Evolutionary conservation across 2,888 invertebrate species (phyloP), one percentile per base, ranked within the genome.

Genomic region (Kryphioiulus occultus): DNA sequence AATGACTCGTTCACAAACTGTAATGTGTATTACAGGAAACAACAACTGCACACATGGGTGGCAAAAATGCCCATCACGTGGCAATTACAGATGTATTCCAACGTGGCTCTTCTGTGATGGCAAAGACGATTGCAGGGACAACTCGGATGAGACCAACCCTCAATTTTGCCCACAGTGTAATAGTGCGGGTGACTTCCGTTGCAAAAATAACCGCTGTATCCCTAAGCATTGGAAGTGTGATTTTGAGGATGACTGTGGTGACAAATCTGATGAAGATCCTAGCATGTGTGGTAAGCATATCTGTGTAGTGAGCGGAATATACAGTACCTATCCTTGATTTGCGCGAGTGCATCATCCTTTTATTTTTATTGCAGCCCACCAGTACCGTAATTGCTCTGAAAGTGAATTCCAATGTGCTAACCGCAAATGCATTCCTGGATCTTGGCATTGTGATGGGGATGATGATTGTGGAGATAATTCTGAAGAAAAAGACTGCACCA

Each of bases 391-490:
- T 88, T 99, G 98, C 91, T 98, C 98, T 0, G 98, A 98, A 91
- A 97, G 96, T 0, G 98, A 98, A 91, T 98, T 97, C 93, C 94
- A 94, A 87, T 98, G 98, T 91, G 94, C 93, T 85, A 97, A 97
- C 91, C 96, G 96, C 68, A 97, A 96, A 91, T 98, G 98, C 91
- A 97, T 98, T 86, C 97, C 98, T 0, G 95, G 95, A 0, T 94
- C 98, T 89, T 98, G 98, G 97, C 94, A 96, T 78, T 99, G 99
- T 92, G 98, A 99, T 91, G 96, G 96, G 92, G 98, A 98, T 92
- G 97, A 98, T 91, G 99, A 99, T 91, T 99, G 99, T 91, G 97
- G 98, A 0, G 99, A 99, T 92, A 96, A 96, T 90, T 95, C 96
- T 3, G 99, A 99, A 91, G 98, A 98, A 92, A 92, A 95, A 88